Percentiles rank a stretch among this genome's conserved stretches.
phyloP scores from a whole-genome alignment of 2,888 invertebrate species.

The Allolobophora icterica region DNA sequence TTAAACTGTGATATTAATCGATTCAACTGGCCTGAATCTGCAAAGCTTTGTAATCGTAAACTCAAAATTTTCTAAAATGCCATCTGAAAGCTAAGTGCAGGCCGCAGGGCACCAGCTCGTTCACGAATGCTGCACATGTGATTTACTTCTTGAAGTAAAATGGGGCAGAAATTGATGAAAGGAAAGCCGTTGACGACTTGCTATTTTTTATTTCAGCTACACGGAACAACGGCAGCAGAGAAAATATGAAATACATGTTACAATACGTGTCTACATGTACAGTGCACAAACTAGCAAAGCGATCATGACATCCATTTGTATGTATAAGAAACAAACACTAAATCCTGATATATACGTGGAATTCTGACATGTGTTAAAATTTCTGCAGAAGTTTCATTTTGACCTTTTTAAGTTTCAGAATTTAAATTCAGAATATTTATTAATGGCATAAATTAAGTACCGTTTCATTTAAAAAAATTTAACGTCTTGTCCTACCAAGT shows the following conservation, averaged over 20 bases:
- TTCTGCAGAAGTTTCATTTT: neutral
- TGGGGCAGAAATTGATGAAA: neutral
- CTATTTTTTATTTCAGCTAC: neutral
- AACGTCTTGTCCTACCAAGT: neutral
- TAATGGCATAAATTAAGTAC: neutral
- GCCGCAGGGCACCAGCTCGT: no score
- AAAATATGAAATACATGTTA: slow-evolving; percentile 21
- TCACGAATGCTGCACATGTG: neutral
- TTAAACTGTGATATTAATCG: no score
- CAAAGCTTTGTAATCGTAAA: neutral
- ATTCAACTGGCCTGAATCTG: neutral
- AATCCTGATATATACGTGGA: neutral
- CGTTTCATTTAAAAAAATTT: neutral
- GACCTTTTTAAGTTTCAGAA: neutral
- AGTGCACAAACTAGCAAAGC: neutral
- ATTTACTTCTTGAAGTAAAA: no score
- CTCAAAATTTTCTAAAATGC: no score
- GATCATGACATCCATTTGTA: neutral
- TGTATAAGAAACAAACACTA: neutral
- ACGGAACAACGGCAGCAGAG: neutral
- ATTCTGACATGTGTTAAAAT: neutral
- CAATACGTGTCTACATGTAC: neutral
- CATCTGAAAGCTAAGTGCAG: no score
- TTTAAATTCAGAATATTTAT: slow-evolving; percentile 2
- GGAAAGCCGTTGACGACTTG: neutral